Conservation (phyloP, 2,888 invertebrate genomes). For the Melanchra persicariae region DNA sequence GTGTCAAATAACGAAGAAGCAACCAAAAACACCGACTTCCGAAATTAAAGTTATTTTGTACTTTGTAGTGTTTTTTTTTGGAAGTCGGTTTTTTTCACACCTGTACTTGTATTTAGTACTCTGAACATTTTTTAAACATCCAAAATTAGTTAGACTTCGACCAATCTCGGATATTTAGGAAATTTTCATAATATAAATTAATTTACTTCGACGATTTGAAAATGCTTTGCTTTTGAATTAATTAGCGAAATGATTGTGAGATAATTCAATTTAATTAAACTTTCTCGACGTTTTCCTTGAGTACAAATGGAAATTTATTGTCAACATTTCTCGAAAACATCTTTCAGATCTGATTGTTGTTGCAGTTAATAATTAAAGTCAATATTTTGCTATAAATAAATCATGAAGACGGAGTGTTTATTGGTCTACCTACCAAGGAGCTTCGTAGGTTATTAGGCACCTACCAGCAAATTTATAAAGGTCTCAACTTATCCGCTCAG, state of each 20-base stretch:
- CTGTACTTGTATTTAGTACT: no score
- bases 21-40: no score
- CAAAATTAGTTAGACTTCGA: no score
- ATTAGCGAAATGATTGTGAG: constrained; percentile 52
- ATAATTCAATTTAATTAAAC: constrained; percentile 63
- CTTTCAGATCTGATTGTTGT: constrained; percentile 38
- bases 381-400: constrained; percentile 35
- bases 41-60: no score
- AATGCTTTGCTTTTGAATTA: constrained; percentile 54
- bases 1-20: no score
- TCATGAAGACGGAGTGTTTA: neutral
- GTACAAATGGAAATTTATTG: constrained; percentile 54
- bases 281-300: constrained; percentile 47
- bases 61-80: no score
- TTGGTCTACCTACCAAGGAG: neutral
- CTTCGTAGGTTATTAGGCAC: neutral
- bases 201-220: constrained; percentile 21
- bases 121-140: neutral
- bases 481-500: no score
- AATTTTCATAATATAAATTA: constrained; percentile 24
- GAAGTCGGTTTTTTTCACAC: no score
- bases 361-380: constrained; percentile 36
- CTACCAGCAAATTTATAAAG: no score
- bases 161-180: neutral
- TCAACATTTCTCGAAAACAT: constrained; percentile 49